Evolutionary conservation across 2,888 invertebrate genomes (phyloP), one percentile per base, ranked within the genome.

Genomic region (Octonoba sinensis): DNA sequence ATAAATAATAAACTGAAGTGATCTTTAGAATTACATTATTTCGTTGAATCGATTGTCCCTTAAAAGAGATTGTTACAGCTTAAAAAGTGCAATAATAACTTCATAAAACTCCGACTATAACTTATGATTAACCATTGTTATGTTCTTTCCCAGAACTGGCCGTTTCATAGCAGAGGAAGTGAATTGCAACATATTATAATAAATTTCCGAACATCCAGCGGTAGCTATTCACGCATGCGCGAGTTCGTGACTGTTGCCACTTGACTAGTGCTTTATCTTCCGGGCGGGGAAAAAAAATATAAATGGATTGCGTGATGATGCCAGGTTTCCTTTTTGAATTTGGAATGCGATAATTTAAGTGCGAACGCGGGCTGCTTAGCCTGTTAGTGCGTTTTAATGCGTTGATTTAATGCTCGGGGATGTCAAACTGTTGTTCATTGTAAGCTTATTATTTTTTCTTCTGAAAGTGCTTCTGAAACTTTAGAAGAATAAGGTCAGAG

Each of bases 211-310:
- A 70, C 62, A 65, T 44, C 51, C 59, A 51, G 65, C 56, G 46
- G 36, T 11, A 47, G 64, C 73, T 27, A 54, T 81, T 81, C 79
- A 81, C 79, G 79, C 79, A 81, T 81, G 79, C 79, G 79, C 79
- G 73, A 69, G 54, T 81, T 81, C 79, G 79, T 81, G 79, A 81
- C 79, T 81, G 79, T 81, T 81, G 79, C 79, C 79, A 81, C 79
- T 67, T 81, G 54, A 54, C 56, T 72, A 59, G 67, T 60, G 79
- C 73, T 73, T 66, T 70, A 72, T 78, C 78, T 72, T 73, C 72
- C 72, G 72, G 72, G 60, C 73, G 69, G 73, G 73, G 69, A 73
- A 70, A 79, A 81, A 69, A 51, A 54, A 36, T 36, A 54, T 73
- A 73, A 69, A 69, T 47, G 67, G 69, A 73, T 81, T 57, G 73